These are phyloP conservation scores for Sphenopsis melanotis DNA, from an alignment of 2,797 vertebrate species.

Conservation along the genomic window DNA sequence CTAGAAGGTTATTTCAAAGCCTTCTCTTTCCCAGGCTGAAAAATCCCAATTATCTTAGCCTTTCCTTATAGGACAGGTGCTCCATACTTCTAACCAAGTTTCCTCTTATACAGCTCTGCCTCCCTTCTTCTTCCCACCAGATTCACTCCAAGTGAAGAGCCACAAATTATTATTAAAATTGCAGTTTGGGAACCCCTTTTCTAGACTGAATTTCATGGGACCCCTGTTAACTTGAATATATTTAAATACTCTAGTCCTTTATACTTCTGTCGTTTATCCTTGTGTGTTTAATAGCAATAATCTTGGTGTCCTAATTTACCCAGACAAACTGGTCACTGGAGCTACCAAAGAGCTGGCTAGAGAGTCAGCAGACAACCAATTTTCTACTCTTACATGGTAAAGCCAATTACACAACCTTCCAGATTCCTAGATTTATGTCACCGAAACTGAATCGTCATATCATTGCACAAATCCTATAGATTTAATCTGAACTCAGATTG, in stretches of 20 bases:
- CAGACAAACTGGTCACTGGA: background rate
- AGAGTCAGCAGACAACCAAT: background rate
- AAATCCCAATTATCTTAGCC: background rate
- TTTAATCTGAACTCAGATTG: background rate
- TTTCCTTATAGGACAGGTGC: background rate
- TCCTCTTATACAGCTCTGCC: accelerated
- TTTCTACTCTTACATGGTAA: background rate
- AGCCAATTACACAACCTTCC: background rate
- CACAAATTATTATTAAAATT: background rate
- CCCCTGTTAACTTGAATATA: background rate
- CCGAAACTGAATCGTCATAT: background rate
- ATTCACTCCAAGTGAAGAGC: background rate
- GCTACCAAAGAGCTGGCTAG: background rate
- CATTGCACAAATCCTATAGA: background rate
- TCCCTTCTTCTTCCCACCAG: background rate
- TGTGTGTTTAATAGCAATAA: background rate
- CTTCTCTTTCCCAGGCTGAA: background rate
- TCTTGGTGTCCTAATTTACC: background rate
- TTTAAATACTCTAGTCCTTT: background rate
- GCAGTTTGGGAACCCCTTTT: background rate
- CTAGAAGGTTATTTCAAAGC: background rate
- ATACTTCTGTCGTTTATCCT: background rate
- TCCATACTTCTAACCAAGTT: background rate
- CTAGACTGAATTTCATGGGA: background rate
- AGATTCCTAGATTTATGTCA: background rate